A percentile compares a stretch with the other conserved stretches of the same genome.
phyloP scores from a whole-genome alignment of 2,888 invertebrate genomes.

The Kuschelorhynchus macadamiae region DNA sequence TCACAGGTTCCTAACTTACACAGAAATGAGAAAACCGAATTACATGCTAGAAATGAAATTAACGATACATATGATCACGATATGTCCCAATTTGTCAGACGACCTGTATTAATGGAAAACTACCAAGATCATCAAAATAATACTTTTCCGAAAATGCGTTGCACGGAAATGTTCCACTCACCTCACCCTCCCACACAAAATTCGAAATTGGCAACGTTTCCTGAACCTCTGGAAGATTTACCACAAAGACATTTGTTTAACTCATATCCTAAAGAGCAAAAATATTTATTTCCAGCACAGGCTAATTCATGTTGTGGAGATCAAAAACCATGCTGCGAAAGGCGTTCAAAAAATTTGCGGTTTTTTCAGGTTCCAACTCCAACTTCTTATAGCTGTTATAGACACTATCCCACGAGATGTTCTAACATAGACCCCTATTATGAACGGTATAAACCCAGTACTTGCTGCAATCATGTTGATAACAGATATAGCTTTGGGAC shows the following conservation, averaged over 20 bases:
- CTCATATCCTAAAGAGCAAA: neutral
- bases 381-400: neutral
- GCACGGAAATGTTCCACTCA: too few species aligned
- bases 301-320: neutral
- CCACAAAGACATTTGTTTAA: neutral
- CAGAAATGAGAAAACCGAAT: too few species aligned
- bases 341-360: neutral
- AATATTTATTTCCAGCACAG: neutral
- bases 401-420: neutral
- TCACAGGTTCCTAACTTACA: too few species aligned
- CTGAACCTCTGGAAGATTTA: too few species aligned
- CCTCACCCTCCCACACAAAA: too few species aligned
- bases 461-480: neutral
- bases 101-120: neutral
- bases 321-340: neutral
- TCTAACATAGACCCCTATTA: neutral
- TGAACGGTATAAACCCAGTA: neutral
- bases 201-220: too few species aligned
- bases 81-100: neutral
- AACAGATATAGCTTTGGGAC: neutral
- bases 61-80: too few species aligned
- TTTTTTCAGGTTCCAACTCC: neutral
- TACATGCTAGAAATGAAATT: too few species aligned
- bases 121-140: neutral
- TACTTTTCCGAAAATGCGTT: neutral